These are phyloP conservation scores for Coregonus suidteri DNA, from an alignment of 2,797 vertebrate species.

Conservation along the genomic window DNA sequence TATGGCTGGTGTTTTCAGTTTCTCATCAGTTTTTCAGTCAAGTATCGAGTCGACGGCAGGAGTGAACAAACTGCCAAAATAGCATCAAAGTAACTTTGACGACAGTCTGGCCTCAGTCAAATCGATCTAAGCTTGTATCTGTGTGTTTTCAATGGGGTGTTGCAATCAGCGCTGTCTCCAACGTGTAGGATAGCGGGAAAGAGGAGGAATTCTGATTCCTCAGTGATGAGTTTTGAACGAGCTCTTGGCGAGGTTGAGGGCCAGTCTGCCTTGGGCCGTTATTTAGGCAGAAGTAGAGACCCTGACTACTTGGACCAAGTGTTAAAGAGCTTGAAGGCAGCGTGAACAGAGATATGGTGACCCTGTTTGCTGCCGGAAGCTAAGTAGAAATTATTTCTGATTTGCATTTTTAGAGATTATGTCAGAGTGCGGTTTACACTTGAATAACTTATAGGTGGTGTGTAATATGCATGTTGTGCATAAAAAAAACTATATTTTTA, in stretches of 20 bases:
- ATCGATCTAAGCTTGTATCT: slow-evolving; percentile 1
- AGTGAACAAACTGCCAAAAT: slow-evolving; percentile 2
- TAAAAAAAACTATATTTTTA: slow-evolving; percentile 75
- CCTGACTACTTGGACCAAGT: slow-evolving; percentile 9
- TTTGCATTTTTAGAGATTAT: slow-evolving; percentile 44
- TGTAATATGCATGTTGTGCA: slow-evolving; percentile 91
- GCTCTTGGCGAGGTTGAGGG: slow-evolving; percentile 34
- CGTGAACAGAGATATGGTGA: slow-evolving; percentile 21
- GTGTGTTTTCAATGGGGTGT: slow-evolving; percentile 19
- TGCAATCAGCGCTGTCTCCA: slow-evolving; percentile 27
- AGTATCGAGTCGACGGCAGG: neutral
- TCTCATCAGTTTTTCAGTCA: neutral
- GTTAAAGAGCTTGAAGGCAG: slow-evolving; percentile 17
- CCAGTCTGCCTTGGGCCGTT: slow-evolving; percentile 14
- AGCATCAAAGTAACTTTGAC: slow-evolving; percentile 14
- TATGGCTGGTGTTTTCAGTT: slow-evolving; percentile 29
- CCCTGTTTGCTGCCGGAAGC: slow-evolving; percentile 39
- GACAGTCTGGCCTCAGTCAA: slow-evolving; percentile 18
- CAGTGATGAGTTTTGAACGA: slow-evolving; percentile 31
- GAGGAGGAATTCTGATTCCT: slow-evolving; percentile 40
- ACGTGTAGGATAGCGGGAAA: neutral
- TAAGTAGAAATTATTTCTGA: slow-evolving; percentile 30
- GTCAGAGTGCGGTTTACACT: slow-evolving; percentile 69
- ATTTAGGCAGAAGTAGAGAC: neutral
- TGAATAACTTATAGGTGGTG: slow-evolving; percentile 51